Evolutionary conservation across 2,113 vertebrate genomes (phyloP).

Genomic region (Dinomys branickii): DNA sequence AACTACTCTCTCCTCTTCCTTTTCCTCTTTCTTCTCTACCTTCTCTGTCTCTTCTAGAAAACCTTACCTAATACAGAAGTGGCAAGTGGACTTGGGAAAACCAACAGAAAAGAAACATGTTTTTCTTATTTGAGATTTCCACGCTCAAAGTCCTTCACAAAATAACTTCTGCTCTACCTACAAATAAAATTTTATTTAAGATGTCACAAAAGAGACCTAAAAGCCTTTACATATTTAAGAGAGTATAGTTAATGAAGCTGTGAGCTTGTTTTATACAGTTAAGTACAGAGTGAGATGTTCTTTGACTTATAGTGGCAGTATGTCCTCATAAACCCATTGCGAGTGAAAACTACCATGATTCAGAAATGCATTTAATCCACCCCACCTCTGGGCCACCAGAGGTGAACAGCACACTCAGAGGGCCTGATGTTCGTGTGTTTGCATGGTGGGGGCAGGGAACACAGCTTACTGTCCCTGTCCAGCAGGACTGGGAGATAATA

Average conservation of each 20-base stretch:
- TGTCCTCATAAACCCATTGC: neutral
- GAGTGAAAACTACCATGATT: neutral
- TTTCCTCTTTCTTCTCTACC: neutral
- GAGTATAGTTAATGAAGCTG: neutral
- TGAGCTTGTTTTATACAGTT: neutral
- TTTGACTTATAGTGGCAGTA: neutral
- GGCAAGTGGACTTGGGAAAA: neutral
- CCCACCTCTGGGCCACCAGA: too few species aligned
- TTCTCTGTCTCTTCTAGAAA: neutral
- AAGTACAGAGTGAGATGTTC: neutral
- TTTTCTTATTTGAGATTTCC: neutral
- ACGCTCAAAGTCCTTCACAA: neutral
- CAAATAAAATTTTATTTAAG: neutral
- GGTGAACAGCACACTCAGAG: neutral
- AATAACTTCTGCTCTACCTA: neutral
- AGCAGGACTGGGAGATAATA: neutral
- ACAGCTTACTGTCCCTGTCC: too few species aligned
- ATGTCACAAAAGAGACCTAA: neutral
- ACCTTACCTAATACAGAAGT: neutral
- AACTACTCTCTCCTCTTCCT: too few species aligned
- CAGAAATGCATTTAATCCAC: too few species aligned
- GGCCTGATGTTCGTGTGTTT: neutral
- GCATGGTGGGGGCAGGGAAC: too few species aligned
- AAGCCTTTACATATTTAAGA: neutral
- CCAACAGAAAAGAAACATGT: neutral